Percentiles rank a stretch among this genome's conserved stretches.
These are phyloP conservation scores for Meleagris gallopavo DNA, from an alignment of 2,113 vertebrate species.

Conservation along the genomic window DNA sequence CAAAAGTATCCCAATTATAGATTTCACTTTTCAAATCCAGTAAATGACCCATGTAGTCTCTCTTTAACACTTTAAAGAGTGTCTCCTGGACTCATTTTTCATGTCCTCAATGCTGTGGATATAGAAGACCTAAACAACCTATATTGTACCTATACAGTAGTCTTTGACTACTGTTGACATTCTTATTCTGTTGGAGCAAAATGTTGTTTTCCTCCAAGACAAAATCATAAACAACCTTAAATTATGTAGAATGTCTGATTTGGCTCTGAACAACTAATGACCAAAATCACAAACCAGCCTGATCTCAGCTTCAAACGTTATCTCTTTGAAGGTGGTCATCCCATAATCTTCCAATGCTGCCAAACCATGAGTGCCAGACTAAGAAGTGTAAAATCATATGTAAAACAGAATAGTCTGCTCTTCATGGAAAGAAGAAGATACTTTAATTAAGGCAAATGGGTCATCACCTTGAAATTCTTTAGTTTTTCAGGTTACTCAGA, in stretches of 20 bases:
- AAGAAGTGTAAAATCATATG: not conserved
- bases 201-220: not conserved
- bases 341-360: not conserved
- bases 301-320: not conserved
- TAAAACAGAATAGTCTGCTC: not conserved
- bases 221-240: not conserved
- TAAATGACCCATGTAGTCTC: not conserved
- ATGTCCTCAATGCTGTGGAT: not conserved
- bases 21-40: not conserved
- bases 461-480: not conserved
- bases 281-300: not conserved
- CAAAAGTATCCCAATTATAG: not conserved
- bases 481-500: not conserved
- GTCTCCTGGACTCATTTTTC: not conserved
- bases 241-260: not conserved
- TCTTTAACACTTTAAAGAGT: not conserved
- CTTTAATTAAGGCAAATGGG: not conserved
- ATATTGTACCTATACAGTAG: not conserved
- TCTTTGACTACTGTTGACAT: not conserved
- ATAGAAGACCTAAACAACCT: not conserved
- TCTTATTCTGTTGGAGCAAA: not conserved
- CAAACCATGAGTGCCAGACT: not conserved
- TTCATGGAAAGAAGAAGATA: not conserved
- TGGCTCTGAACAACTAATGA: not conserved
- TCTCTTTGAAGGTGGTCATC: fast-evolving